phyloP scores from a whole-genome alignment of 2,113 vertebrate species.

The Kryptolebias marmoratus region DNA sequence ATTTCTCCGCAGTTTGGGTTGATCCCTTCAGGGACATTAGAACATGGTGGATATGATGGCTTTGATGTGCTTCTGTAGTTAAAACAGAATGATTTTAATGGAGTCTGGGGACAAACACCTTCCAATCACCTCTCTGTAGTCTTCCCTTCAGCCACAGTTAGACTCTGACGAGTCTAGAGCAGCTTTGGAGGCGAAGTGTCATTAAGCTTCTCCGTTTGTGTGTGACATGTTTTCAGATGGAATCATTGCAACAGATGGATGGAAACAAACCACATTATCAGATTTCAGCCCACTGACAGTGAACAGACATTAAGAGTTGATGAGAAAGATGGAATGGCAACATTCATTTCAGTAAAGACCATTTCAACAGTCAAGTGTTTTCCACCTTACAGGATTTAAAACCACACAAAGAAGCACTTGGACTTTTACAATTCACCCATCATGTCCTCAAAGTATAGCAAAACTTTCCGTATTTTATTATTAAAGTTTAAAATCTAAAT shows the following conservation, averaged over 20 bases:
- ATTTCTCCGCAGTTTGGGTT: neutral
- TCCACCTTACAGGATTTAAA: neutral
- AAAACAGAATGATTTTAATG: slow-evolving; percentile 13
- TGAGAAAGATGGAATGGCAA: neutral
- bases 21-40: neutral
- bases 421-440: neutral
- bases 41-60: neutral
- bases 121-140: slow-evolving; percentile 10
- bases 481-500: too few species aligned
- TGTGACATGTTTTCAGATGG: slow-evolving; percentile 59
- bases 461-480: too few species aligned
- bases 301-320: slow-evolving; percentile 9
- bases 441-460: neutral
- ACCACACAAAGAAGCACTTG: neutral
- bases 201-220: slow-evolving; percentile 22
- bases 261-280: slow-evolving; percentile 26
- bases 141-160: slow-evolving; percentile 9
- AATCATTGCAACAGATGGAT: slow-evolving; percentile 29
- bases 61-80: slow-evolving; percentile 18
- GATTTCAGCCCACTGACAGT: neutral
- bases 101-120: slow-evolving; percentile 11
- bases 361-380: neutral
- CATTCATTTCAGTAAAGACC: slow-evolving; percentile 11
- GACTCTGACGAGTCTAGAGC: slow-evolving; percentile 7
- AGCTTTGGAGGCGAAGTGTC: neutral